phyloP scores from a whole-genome alignment of 2,797 vertebrate genomes.

The Acanthiza pusilla region DNA sequence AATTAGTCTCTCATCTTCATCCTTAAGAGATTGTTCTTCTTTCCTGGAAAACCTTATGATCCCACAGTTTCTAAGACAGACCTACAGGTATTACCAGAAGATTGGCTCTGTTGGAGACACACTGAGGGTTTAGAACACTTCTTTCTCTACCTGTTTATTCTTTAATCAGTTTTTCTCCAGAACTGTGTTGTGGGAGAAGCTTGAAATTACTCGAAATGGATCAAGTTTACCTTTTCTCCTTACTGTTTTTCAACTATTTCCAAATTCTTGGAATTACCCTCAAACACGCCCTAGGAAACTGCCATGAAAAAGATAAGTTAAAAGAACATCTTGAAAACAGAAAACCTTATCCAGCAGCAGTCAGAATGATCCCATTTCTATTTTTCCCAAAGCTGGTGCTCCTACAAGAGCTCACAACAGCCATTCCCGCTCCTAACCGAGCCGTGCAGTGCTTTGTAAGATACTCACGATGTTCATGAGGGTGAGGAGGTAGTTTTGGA shows the following conservation, averaged over 20 bases:
- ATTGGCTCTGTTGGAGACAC: neutral
- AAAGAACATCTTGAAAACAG: neutral
- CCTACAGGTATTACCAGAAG: neutral
- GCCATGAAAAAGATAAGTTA: neutral
- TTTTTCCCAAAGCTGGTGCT: too few species aligned
- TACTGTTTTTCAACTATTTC: neutral
- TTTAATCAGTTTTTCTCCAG: neutral
- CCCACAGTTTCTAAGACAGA: neutral
- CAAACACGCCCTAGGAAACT: neutral
- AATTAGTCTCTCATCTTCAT: neutral
- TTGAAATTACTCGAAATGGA: neutral
- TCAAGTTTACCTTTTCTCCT: neutral
- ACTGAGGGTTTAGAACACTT: neutral
- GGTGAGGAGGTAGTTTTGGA: constrained; percentile 97
- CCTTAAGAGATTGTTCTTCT: neutral
- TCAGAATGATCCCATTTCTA: fast-evolving
- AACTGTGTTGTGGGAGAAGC: neutral
- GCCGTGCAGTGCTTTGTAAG: fast-evolving
- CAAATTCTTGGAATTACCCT: neutral
- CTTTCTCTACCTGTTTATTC: neutral
- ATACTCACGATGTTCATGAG: constrained; percentile 98
- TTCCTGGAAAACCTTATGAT: neutral
- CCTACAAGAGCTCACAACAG: neutral
- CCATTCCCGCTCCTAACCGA: neutral
- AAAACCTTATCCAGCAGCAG: neutral